Evolutionary conservation across 1,140 invertebrate species (phyloP), one percentile per base, ranked within the genome.

Genomic region (Thrips palmi): DNA sequence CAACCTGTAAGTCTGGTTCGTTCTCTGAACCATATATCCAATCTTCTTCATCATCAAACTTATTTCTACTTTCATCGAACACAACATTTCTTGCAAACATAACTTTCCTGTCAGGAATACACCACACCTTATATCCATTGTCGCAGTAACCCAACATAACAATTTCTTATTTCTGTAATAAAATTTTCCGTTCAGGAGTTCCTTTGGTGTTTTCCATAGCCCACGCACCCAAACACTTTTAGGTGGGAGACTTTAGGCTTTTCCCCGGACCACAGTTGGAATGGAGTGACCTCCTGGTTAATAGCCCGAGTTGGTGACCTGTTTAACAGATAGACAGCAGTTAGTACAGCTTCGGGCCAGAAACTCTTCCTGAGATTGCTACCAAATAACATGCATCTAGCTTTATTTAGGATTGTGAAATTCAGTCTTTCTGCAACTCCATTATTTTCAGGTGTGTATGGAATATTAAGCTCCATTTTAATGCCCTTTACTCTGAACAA

Each of bases 311-410:
- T 49, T 20, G 49, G 51, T 6, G 44, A 40, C 29, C 53, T 43
- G 36, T 64, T 64, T 27, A 49, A 52, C 7, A 63, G 37, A 42
- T 61, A 60, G 7, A 50, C 49, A 4, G 59, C 56, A 4, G 52
- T 57, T 4, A 45, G 41, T 1, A 56, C 40, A 3, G 58, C 55
- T 45, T 62, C 62, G 0, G 47, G 56, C 59, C 60, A 64, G 33
- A 51, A 55, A 2, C 35, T 40, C 12, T 49, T 39, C 2, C 38
- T 22, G n/a, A 63, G 30, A 11, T 49, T 28, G 17, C 51, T 44
- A 29, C 50, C 45, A n/a, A 46, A 24, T 11, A 61, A 37, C 45
- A 62, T 46, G 39, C 47, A 48, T 10, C 51, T 35, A 2, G 57
- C 52, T 27, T 32, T 49, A 32, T 61, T 56, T 45, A 59, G 52